Evolutionary conservation across 2,888 invertebrate species (phyloP), one percentile per base, ranked within the genome.

Genomic region (Polia nebulosa): DNA sequence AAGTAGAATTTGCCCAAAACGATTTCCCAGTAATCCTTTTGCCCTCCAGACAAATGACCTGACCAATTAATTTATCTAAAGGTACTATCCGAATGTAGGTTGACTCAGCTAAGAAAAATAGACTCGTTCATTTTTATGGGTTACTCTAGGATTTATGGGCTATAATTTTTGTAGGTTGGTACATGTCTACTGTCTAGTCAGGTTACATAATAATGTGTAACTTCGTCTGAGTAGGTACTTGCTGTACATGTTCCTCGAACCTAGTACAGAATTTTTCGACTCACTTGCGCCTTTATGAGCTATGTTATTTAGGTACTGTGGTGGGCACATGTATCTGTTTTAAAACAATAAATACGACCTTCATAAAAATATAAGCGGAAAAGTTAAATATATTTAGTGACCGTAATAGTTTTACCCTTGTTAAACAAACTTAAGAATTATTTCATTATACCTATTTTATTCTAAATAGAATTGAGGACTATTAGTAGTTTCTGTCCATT

Each of bases 41-140:
- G 75, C 66, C 81, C 81, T 82, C 79, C 39, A 83, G 83, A 83
- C 83, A 65, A 61, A 66, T 47, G 73, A 58, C 76, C 81, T 59
- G 27, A 62, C 55, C 67, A 80, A 73, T 68, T 76, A 73, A 75
- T 76, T 72, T 72, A 67, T 72, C 58, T 56, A 41, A 64, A 55
- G 63, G 60, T 68, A 45, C 29, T 58, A 41, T 63, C 69, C 64
- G 52, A 58, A 77, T 77, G 79, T 47, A 45, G 52, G 64, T 62
- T 60, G 70, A 56, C 61, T 74, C 36, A 20, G 78, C 49, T 39
- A 70, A 65, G 79, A 75, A 74, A 73, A 78, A 77, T 68, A 74
- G 57, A 57, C 47, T 34, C 11, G 47, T 47, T 56, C 56, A 29
- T 78, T n/a, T 77, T 58, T 68, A 69, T 74, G 41, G 72, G 15